Base-by-base conservation (phyloP, 2,113 vertebrate genomes). In the Aegithalos caudatus region DNA sequence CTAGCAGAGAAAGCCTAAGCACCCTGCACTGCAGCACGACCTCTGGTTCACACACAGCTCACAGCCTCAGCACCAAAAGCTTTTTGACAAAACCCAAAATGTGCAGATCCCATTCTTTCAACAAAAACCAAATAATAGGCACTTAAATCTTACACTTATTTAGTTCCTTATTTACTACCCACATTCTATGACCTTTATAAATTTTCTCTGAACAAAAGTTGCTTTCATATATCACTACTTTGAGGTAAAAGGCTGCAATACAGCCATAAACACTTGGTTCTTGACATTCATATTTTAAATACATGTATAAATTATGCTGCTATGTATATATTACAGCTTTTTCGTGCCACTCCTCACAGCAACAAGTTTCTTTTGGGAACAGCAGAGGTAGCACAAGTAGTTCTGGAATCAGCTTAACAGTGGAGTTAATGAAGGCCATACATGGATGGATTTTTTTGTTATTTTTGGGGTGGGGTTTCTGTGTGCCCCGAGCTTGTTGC, bases 361-460 rank as follows among this genome's bases (percentile, higher is more conserved):
- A 48, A 70, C 5, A 9, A 23, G 10, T 40, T 38, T 53, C 45
- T 53, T 69, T 48, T 0, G 0, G 57, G 37, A 13, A 7, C 71
- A 58, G 27, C 8, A 50, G 24, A 44, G 19, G 2, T 4, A 62
- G 51, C 23, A 28, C 14, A 53, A 53, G 25, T 4, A 77, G 38
- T 60, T 67, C 22, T n/a, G 25, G 10, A 71, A 53, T 51, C 24
- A 37, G 56, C 33, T 47, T 72, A 37, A 54, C 12, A 23, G 31
- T 12, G 53, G n/a, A 37, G 37, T 48, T 73, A 73, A 60, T 11
- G 24, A 78, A 78, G 37, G 24, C 29, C 18, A 33, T n/a, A 19
- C 31, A 73, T 2, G 47, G 57, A 35, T 48, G 0, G 1, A 3
- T 8, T 56, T 48, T 54, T 74, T 35, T 2, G 25, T 28, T 54